Evolutionary conservation across 2,888 invertebrate species (phyloP).

Genomic region (Ptilodon capucinus): DNA sequence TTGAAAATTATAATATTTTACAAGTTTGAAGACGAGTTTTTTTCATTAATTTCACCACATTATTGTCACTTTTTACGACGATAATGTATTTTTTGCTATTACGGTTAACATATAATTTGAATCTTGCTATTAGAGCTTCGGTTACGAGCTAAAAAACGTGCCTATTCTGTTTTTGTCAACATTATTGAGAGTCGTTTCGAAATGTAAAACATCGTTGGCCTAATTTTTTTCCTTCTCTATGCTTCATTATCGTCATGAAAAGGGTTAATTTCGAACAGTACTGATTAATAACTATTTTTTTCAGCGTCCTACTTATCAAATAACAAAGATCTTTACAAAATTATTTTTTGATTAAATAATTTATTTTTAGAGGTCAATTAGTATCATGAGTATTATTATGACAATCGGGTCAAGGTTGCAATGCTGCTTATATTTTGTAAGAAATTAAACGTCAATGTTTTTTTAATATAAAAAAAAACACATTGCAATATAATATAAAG

Average conservation of each 20-base stretch:
- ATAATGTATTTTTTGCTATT: slow-evolving; percentile 14
- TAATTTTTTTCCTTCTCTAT: background rate
- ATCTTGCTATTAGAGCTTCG: slow-evolving; percentile 6
- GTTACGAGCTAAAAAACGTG: background rate
- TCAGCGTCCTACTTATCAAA: background rate
- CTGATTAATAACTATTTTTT: background rate
- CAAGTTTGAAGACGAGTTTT: background rate
- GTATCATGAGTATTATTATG: background rate
- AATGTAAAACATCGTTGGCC: background rate
- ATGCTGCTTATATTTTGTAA: slow-evolving; percentile 1
- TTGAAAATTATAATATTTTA: no score
- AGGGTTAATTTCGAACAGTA: background rate
- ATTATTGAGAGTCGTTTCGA: background rate
- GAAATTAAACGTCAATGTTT: background rate
- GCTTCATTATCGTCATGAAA: background rate
- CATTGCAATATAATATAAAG: no score
- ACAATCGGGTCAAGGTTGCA: background rate
- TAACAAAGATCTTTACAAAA: background rate
- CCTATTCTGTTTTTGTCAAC: background rate
- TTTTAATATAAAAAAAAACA: no score
- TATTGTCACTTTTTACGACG: slow-evolving; percentile 32
- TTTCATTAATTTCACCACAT: background rate
- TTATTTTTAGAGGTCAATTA: background rate
- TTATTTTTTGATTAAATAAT: background rate
- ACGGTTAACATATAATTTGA: slow-evolving; percentile 8